These are phyloP conservation scores for Heliothis virescens DNA, from an alignment of 1,140 invertebrate genomes.

Conservation along the genomic window DNA sequence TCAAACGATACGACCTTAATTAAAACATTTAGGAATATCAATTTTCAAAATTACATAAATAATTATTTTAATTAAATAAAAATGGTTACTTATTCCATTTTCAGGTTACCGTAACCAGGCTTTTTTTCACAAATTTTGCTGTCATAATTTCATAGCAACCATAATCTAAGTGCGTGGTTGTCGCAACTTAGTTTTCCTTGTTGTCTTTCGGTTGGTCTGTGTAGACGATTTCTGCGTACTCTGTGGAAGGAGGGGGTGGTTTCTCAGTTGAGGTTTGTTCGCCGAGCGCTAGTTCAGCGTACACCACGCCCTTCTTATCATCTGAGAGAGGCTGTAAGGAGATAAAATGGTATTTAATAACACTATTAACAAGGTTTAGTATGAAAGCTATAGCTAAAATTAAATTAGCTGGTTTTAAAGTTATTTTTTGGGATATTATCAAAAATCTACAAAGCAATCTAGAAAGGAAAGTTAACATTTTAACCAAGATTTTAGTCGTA, in stretches of 20 bases:
- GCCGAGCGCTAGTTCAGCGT: constrained; percentile 76
- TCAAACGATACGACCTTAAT: too few relatives aligned
- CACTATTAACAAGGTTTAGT: too few relatives aligned
- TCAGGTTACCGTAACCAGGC: constrained; percentile 17
- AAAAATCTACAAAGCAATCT: too few relatives aligned
- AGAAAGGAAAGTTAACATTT: too few relatives aligned
- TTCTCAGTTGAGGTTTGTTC: constrained; percentile 72
- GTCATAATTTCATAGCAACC: not conserved
- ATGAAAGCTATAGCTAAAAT: too few relatives aligned
- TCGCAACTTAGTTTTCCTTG: constrained; percentile 58
- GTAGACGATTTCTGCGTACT: constrained; percentile 82
- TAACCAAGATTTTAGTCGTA: too few relatives aligned
- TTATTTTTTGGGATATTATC: too few relatives aligned
- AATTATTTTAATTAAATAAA: not conserved
- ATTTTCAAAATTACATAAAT: not conserved
- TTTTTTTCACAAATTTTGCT: not conserved
- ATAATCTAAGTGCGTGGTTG: not conserved
- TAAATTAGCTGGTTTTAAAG: too few relatives aligned
- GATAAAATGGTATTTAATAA: constrained; percentile 22
- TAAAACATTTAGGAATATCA: too few relatives aligned
- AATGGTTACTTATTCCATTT: not conserved
- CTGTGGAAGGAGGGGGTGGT: constrained; percentile 73
- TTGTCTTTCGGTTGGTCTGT: constrained; percentile 73
- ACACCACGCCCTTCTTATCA: constrained; percentile 80
- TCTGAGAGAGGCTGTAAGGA: constrained; percentile 67